A percentile compares a stretch with the other conserved stretches of the same genome.
Conservation (phyloP, 2,113 vertebrate genomes). For the Mungos mungo region DNA sequence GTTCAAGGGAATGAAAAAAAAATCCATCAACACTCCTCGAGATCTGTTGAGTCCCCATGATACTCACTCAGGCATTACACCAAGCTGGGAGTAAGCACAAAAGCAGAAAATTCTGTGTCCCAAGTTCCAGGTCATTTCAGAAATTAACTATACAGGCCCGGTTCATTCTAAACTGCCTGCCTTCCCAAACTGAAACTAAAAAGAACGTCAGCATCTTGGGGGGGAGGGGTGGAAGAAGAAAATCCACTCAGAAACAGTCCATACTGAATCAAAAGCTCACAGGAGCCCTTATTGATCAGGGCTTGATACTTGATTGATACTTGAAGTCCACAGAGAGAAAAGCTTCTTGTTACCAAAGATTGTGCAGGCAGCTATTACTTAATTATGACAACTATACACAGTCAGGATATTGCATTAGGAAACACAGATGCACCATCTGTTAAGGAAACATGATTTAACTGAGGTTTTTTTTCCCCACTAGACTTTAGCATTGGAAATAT, state of each 20-base stretch:
- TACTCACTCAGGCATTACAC: background rate
- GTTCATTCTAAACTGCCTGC: background rate
- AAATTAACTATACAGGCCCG: background rate
- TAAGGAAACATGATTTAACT: constrained; percentile 80
- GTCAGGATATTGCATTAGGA: constrained; percentile 80
- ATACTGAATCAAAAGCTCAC: background rate
- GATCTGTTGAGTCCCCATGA: background rate
- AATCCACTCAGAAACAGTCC: background rate
- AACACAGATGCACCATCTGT: constrained; percentile 83
- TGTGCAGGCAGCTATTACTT: constrained; percentile 80
- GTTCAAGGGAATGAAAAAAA: background rate
- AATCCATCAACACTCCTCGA: background rate
- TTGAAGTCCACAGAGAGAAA: background rate
- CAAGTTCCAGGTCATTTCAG: background rate
- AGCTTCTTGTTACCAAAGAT: constrained; percentile 64
- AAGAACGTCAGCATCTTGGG: background rate
- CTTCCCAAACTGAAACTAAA: background rate
- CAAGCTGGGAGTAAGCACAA: background rate
- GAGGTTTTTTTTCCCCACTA: constrained; percentile 60
- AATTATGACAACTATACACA: constrained; percentile 82
- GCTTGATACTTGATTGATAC: no score
- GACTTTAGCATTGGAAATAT: constrained; percentile 74
- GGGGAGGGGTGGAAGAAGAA: background rate
- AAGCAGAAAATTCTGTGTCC: background rate
- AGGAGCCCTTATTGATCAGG: background rate